Conservation (phyloP, 1,140 invertebrate species). For the Bombus confusus region DNA sequence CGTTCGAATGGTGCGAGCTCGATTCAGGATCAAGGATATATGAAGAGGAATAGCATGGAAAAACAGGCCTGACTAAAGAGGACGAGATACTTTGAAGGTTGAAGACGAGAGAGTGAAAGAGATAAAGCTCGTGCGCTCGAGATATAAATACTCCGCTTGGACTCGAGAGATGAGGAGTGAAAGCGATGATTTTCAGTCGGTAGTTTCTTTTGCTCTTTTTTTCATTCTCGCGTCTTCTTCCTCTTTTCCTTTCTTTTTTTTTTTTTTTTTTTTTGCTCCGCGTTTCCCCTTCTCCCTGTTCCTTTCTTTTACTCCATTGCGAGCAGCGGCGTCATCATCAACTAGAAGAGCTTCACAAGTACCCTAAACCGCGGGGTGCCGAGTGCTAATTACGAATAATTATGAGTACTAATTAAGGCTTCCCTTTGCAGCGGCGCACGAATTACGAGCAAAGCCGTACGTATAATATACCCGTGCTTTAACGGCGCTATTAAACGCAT, state of each 20-base stretch:
- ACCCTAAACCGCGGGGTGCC: conserved; percentile 55
- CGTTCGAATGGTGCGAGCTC: conserved; percentile 38
- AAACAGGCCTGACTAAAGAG: conserved; percentile 28
- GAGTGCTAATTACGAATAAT: conserved; percentile 78
- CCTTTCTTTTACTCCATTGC: conserved; percentile 39
- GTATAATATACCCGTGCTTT: conserved; percentile 53
- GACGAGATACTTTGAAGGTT: conserved; percentile 18
- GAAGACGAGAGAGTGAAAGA: background rate
- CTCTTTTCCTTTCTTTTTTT: background rate
- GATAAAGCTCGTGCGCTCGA: conserved; percentile 14
- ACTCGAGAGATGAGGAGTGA: conserved; percentile 49
- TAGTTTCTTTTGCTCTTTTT: conserved; percentile 6
- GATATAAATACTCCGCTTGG: conserved; percentile 29
- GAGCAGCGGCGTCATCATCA: conserved; percentile 33
- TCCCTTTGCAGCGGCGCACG: conserved; percentile 52
- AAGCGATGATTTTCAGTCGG: conserved; percentile 56
- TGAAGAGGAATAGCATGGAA: conserved; percentile 61
- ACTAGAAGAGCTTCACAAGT: conserved; percentile 48
- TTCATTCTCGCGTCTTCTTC: background rate
- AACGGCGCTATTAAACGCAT: conserved; percentile 52
- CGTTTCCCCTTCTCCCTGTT: too few species aligned
- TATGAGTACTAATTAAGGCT: conserved; percentile 77
- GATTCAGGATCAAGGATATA: conserved; percentile 59
- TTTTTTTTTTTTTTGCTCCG: too few species aligned
- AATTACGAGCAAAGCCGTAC: conserved; percentile 42